Conservation (phyloP, 2,113 vertebrate genomes). For the Lepisosteus oculatus region DNA sequence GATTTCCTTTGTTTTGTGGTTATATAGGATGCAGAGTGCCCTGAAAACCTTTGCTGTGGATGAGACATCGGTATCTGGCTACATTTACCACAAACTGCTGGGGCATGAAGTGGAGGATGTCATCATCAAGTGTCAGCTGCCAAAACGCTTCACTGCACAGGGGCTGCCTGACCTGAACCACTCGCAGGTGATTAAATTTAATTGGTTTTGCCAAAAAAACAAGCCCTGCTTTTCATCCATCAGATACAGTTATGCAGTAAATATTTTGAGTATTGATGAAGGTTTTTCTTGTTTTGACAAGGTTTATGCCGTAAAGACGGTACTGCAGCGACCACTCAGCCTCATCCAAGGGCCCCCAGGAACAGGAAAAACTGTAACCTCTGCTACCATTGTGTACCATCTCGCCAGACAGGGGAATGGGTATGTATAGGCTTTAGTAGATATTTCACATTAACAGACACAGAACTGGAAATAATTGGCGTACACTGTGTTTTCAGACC, state of each 20-base stretch:
- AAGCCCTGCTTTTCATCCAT: too few species aligned
- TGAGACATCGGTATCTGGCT: constrained; percentile 95
- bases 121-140: constrained; percentile 97
- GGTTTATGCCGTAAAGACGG: constrained; percentile 98
- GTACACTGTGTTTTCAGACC: constrained; percentile 62
- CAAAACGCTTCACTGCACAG: constrained; percentile 95
- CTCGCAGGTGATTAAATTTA: constrained; percentile 77
- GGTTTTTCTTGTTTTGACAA: constrained; percentile 33
- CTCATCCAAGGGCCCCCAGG: constrained; percentile 97
- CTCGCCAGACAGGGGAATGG: constrained; percentile 95
- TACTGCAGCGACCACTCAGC: constrained; percentile 92
- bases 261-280: not conserved
- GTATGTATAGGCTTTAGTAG: constrained; percentile 54
- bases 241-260: too few species aligned
- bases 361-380: constrained; percentile 95
- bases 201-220: constrained; percentile 1
- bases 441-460: too few species aligned
- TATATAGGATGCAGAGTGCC: constrained; percentile 91
- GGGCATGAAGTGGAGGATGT: constrained; percentile 97
- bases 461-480: too few species aligned
- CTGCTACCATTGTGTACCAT: constrained; percentile 97
- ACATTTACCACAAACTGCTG: constrained; percentile 95
- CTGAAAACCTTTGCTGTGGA: constrained; percentile 95
- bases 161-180: constrained; percentile 98
- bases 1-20: not conserved